Evolutionary conservation across 2,888 invertebrate genomes (phyloP).

Genomic region (Apodemia duryi): DNA sequence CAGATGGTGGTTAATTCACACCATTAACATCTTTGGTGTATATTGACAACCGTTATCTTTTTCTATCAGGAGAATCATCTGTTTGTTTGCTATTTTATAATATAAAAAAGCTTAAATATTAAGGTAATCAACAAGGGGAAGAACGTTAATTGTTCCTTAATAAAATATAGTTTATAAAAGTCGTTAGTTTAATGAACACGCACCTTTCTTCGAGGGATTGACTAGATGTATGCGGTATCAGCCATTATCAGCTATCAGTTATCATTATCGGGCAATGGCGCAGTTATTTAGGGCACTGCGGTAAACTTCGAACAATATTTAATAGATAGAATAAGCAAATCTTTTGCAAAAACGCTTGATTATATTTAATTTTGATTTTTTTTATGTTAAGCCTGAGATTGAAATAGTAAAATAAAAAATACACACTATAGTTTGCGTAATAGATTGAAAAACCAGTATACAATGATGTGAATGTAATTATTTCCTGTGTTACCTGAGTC

Average conservation of each 20-base stretch:
- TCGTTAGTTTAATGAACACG: slow-evolving; percentile 4
- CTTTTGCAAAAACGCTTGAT: background rate
- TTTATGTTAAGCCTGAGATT: too few species aligned
- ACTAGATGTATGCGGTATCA: slow-evolving; percentile 11
- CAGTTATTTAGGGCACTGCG: slow-evolving; percentile 12
- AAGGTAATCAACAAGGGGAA: background rate
- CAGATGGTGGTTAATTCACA: too few species aligned
- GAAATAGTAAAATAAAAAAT: too few species aligned
- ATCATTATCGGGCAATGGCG: slow-evolving; percentile 13
- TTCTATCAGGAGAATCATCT: too few species aligned
- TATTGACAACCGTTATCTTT: too few species aligned
- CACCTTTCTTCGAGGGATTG: background rate
- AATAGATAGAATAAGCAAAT: background rate
- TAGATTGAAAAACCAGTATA: too few species aligned
- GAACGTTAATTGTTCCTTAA: slow-evolving; percentile 1
- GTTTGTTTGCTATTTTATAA: too few species aligned
- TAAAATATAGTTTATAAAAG: background rate
- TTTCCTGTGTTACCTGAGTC: too few species aligned
- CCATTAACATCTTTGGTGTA: too few species aligned
- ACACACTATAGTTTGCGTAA: too few species aligned
- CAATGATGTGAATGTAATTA: too few species aligned
- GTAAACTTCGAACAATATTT: background rate
- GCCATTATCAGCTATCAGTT: slow-evolving; percentile 7
- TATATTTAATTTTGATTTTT: too few species aligned
- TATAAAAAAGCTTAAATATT: background rate